phyloP scores from a whole-genome alignment of 2,113 vertebrate species.

The Eptatretus burgeri region DNA sequence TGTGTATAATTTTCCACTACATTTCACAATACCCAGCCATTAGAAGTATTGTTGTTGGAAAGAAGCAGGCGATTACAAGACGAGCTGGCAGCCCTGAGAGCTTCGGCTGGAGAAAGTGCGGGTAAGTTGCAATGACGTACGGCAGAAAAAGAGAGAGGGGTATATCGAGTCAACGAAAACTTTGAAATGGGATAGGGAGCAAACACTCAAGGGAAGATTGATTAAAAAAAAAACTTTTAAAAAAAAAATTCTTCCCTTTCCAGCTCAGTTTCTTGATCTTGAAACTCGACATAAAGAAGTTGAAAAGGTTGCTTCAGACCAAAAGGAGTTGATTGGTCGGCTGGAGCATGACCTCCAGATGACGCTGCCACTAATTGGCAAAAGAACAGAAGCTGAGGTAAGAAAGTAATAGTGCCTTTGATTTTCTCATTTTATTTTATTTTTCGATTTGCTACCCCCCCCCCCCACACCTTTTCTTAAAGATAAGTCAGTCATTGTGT shows the following conservation, averaged over 20 bases:
- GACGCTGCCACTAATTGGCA: slow-evolving; percentile 1
- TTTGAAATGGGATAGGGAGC: too few species aligned
- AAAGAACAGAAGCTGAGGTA: slow-evolving; percentile 47
- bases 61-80: too few species aligned
- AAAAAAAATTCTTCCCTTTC: not conserved
- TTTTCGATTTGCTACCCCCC: not conserved
- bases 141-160: too few species aligned
- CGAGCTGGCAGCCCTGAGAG: too few species aligned
- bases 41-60: too few species aligned
- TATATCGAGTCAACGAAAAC: too few species aligned
- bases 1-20: too few species aligned
- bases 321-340: slow-evolving; percentile 54
- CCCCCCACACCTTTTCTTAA: not conserved
- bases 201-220: too few species aligned
- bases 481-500: not conserved
- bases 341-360: slow-evolving; percentile 54
- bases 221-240: too few species aligned
- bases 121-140: too few species aligned
- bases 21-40: too few species aligned
- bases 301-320: slow-evolving; percentile 23
- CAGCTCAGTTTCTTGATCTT: slow-evolving; percentile 46
- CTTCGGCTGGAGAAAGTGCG: too few species aligned
- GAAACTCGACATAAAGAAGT: slow-evolving; percentile 41
- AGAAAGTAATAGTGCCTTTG: not conserved
- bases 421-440: not conserved